These are phyloP conservation scores for Habroteleia sp. DNA, from an alignment of 2,888 invertebrate species.

Conservation along the genomic window DNA sequence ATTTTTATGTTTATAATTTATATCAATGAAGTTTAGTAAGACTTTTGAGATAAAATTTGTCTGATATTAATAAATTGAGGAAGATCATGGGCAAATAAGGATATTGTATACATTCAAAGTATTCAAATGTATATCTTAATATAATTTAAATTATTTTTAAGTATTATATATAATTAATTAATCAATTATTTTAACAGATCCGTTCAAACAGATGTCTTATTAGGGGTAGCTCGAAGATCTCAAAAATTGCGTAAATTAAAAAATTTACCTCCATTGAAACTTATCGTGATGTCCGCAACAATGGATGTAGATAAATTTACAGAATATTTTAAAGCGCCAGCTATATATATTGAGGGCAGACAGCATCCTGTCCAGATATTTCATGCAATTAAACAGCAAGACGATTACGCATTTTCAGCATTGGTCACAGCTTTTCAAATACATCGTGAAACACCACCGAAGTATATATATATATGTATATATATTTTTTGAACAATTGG, in stretches of 20 bases:
- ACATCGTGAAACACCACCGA: conserved; percentile 89
- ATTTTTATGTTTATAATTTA: no score
- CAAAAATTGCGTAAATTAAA: conserved; percentile 87
- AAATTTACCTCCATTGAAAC: conserved; percentile 85
- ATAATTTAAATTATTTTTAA: no score
- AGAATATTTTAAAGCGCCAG: conserved; percentile 92
- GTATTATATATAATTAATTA: no score
- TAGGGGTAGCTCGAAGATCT: conserved; percentile 94
- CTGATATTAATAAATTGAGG: no score
- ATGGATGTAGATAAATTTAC: conserved; percentile 98
- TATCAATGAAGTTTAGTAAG: no score
- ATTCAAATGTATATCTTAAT: no score
- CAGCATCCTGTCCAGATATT: conserved; percentile 90
- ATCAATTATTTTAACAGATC: conserved; percentile 83
- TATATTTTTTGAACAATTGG: no score
- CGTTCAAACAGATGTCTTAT: conserved; percentile 95
- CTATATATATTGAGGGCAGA: conserved; percentile 94
- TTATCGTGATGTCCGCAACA: conserved; percentile 96
- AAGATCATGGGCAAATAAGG: no score
- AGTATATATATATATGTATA: no score
- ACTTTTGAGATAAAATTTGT: no score
- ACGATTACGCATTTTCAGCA: conserved; percentile 92
- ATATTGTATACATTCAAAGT: no score
- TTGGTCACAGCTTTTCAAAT: conserved; percentile 94
- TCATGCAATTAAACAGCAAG: conserved; percentile 87